Conservation (phyloP, 2,797 vertebrate genomes). For the Podarcis siculus region DNA sequence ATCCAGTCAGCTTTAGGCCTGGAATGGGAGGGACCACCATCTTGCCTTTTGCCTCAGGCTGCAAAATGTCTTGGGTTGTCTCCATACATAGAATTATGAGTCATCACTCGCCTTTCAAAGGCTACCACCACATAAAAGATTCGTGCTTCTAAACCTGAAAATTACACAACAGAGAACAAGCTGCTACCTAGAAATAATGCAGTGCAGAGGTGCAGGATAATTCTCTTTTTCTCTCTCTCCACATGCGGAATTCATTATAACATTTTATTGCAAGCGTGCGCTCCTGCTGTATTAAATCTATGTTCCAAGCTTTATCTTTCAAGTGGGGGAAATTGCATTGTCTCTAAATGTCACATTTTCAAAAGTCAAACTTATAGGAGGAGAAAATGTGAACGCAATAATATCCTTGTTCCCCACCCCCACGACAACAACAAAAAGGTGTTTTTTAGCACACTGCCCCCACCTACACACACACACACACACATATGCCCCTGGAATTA, state of each 20-base stretch:
- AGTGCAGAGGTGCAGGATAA: neutral
- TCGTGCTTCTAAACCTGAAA: slow-evolving; percentile 3
- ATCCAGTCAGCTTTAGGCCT: too few relatives aligned
- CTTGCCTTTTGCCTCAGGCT: too few relatives aligned
- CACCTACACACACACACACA: too few relatives aligned
- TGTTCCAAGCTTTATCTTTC: neutral
- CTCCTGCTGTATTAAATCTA: neutral
- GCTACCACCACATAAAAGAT: neutral
- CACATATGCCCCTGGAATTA: neutral
- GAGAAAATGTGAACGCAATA: slow-evolving; percentile 19
- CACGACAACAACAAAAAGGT: too few relatives aligned
- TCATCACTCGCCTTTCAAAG: neutral
- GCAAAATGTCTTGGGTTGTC: too few relatives aligned
- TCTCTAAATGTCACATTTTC: slow-evolving; percentile 54
- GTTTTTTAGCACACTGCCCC: too few relatives aligned
- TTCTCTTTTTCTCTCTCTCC: slow-evolving; percentile 10
- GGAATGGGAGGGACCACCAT: too few relatives aligned
- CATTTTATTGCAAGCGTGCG: fast-evolving
- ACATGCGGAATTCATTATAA: neutral
- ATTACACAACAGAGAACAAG: neutral
- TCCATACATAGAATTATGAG: too few relatives aligned
- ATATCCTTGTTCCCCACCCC: slow-evolving; percentile 42
- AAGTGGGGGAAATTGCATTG: slow-evolving; percentile 19
- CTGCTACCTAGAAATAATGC: neutral
- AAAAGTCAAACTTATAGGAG: neutral